phyloP scores from a whole-genome alignment of 2,888 invertebrate genomes.

The Lordiphosa fenestrarum region DNA sequence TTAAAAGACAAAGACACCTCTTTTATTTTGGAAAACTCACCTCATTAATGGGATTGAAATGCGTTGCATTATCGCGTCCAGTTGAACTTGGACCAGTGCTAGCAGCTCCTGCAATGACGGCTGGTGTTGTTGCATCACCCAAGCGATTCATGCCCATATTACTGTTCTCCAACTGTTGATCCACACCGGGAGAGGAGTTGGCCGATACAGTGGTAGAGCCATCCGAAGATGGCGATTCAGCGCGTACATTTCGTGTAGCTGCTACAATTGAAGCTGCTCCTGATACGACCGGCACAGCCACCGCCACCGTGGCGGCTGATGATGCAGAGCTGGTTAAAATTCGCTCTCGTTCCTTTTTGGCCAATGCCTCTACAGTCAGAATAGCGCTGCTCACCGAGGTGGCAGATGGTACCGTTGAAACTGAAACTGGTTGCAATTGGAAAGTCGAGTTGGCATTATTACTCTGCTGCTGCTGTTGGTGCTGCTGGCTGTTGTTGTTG shows the following conservation, averaged over 20 bases:
- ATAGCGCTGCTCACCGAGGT: conserved; percentile 34
- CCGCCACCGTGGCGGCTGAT: conserved; percentile 15
- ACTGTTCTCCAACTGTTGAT: conserved; percentile 81
- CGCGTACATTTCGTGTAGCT: conserved; percentile 57
- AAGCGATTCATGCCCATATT: conserved; percentile 71
- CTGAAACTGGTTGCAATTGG: conserved; percentile 54
- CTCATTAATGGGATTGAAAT: conserved; percentile 80
- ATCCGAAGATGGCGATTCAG: conserved; percentile 79
- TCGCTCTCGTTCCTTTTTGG: conserved; percentile 67
- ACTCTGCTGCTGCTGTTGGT: not conserved
- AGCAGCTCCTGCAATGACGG: not conserved
- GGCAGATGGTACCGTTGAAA: conserved; percentile 37
- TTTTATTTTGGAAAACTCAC: conserved; percentile 44
- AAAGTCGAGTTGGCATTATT: conserved; percentile 40
- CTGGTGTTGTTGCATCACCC: conserved; percentile 28
- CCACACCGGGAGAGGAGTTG: conserved; percentile 88
- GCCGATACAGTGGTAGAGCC: conserved; percentile 94
- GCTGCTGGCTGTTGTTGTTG: conserved; percentile 29
- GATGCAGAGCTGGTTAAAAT: not conserved
- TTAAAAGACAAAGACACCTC: too few relatives aligned
- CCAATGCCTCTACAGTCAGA: conserved; percentile 62
- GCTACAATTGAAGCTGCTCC: conserved; percentile 11
- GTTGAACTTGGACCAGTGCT: conserved; percentile 5
- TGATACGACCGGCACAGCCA: conserved; percentile 24
- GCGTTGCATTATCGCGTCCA: conserved; percentile 66